A percentile compares a stretch with the other conserved stretches of the same genome.
Evolutionary conservation across 1,140 invertebrate species (phyloP).

Genomic region (Drosophila oshimai): DNA sequence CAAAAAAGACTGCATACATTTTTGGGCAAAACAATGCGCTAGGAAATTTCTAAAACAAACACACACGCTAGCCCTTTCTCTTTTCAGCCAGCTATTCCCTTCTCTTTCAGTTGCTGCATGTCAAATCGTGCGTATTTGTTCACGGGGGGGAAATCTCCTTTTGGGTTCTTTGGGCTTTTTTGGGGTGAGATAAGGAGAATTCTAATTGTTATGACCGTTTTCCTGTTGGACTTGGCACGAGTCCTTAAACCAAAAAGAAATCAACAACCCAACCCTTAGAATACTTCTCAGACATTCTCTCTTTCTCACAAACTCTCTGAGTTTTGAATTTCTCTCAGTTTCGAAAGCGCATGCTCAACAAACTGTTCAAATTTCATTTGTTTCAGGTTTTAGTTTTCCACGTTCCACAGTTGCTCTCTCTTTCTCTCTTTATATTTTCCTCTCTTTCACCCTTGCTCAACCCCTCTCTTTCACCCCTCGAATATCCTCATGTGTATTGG

Average conservation of each 20-base stretch:
- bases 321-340: background rate
- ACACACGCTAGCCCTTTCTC: conserved; percentile 9
- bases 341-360: conserved; percentile 36
- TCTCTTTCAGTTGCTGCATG: conserved; percentile 1
- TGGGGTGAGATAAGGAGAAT: background rate
- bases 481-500: conserved; percentile 46
- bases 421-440: background rate
- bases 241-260: conserved; percentile 5
- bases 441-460: background rate
- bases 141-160: conserved; percentile 1
- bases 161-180: conserved; percentile 6
- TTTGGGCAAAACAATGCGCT: conserved; percentile 60
- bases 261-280: conserved; percentile 49
- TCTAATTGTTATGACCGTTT: conserved; percentile 64
- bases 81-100: background rate
- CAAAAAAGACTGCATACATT: conserved; percentile 42
- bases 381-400: conserved; percentile 11
- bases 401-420: conserved; percentile 9
- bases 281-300: background rate
- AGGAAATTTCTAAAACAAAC: conserved; percentile 70
- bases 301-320: background rate
- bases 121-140: conserved; percentile 56
- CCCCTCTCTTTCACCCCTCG: background rate
- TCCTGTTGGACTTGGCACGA: conserved; percentile 65
- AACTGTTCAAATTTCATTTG: conserved; percentile 30